phyloP scores from a whole-genome alignment of 1,140 invertebrate genomes.

The Procambarus clarkii region DNA sequence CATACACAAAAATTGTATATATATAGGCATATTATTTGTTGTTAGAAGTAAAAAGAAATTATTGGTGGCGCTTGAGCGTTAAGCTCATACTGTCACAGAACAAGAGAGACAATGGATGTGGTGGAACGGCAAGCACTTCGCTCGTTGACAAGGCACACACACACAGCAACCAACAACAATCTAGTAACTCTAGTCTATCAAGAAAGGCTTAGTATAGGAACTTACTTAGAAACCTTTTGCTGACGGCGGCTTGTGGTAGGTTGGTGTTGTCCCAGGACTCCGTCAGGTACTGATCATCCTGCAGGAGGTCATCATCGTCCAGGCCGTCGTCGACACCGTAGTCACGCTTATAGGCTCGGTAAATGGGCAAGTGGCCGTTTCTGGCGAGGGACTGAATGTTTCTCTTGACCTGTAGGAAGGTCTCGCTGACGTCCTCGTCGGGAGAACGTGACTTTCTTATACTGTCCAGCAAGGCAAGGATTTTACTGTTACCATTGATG shows the following conservation, averaged over 20 bases:
- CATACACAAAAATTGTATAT: no score
- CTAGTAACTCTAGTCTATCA: no score
- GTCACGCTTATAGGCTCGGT: neutral
- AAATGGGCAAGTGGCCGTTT: slow-evolving; percentile 1
- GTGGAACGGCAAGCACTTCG: no score
- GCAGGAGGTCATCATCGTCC: neutral
- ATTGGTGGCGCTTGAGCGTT: no score
- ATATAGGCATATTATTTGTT: no score
- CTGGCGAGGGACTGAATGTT: slow-evolving; percentile 20
- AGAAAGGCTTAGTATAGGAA: neutral
- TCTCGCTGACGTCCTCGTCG: neutral
- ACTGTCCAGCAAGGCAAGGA: slow-evolving; percentile 16
- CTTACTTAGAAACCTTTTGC: slow-evolving; percentile 53
- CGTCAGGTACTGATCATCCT: neutral
- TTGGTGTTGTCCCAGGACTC: neutral
- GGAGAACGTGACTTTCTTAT: neutral
- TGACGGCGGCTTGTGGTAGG: neutral
- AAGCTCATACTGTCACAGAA: no score
- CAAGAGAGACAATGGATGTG: no score
- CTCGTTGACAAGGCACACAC: no score
- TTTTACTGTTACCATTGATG: slow-evolving; percentile 7
- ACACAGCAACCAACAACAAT: no score
- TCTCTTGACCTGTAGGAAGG: neutral
- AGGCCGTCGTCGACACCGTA: neutral
- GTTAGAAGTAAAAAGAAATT: no score